Base-by-base conservation (phyloP, 1,140 invertebrate genomes). In the Drosophila simulans region DNA sequence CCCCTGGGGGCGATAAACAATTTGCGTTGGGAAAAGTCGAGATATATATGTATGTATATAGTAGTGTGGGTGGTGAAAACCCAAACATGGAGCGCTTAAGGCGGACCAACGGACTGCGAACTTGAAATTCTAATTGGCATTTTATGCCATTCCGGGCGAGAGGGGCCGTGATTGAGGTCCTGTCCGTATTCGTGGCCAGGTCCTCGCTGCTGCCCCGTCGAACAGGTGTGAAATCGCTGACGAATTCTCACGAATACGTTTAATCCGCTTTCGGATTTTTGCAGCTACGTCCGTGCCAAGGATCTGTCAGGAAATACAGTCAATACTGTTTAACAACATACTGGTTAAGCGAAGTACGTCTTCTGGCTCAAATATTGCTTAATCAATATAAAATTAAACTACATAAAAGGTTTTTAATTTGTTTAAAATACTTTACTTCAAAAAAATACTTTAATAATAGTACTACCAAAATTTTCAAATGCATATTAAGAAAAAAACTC, bases 211-310 rank as follows among this genome's bases (percentile, higher is more conserved):
- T 10, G 45, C 51, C 51, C 43, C 42, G 64, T 65, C 52, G 80
- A 73, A 88, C 84, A 88, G 84, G 84, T 88, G 84, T 80, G 84
- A 84, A 89, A 84, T 83, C 84, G 84, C 84, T 88, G 84, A 83
- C 76, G 84, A 88, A 84, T 88, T 88, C 84, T 89, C 84, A 88
- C 84, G 84, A 84, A 84, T 89, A 88, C 83, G 80, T 89, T 88
- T 88, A 88, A 88, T 88, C 84, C 84, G 84, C 84, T 88, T 88
- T 88, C 80, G 78, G 84, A 88, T 88, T 88, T 88, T 89, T 86
- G 81, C 74, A 70, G 75, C 63, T 27, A 39, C 42, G 42, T 31
- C 15, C 49, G 42, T 74, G 69, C 51, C 71, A 54, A 59, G 49
- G 57, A 52, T 59, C 34, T 31, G 45, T n/a, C 3, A 39, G 40